These are phyloP conservation scores for Typhlichthys subterraneus DNA, from an alignment of 2,797 vertebrate genomes.

Conservation along the genomic window DNA sequence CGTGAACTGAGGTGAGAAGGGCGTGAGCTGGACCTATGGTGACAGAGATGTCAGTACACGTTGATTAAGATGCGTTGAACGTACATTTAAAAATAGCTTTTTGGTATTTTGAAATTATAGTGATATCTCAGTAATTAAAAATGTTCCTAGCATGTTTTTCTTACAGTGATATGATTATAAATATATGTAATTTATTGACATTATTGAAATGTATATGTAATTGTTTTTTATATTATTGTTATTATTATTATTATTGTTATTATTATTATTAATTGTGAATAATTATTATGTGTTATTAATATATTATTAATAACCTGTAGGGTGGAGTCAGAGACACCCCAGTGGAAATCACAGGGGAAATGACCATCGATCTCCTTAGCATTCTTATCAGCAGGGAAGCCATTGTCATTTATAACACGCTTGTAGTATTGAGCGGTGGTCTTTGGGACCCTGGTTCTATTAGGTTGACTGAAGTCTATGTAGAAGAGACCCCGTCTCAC, in stretches of 20 bases:
- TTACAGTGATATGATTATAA: too few species aligned
- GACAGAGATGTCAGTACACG: conserved; percentile 9
- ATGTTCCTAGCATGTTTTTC: background rate
- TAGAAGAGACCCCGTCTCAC: conserved; percentile 90
- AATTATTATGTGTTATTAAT: too few species aligned
- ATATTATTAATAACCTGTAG: conserved; percentile 80
- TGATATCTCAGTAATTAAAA: background rate
- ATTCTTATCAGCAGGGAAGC: conserved; percentile 78
- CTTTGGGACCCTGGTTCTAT: conserved; percentile 85
- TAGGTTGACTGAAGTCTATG: conserved; percentile 81
- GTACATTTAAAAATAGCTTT: too few species aligned
- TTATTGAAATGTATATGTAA: too few species aligned
- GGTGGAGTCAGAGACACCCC: conserved; percentile 90
- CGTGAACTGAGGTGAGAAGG: conserved; percentile 91
- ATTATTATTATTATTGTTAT: too few species aligned
- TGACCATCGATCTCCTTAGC: conserved; percentile 63
- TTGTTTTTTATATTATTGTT: too few species aligned
- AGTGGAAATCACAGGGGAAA: conserved; percentile 92
- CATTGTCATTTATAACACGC: conserved; percentile 82
- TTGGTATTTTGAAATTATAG: background rate
- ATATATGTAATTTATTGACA: too few species aligned
- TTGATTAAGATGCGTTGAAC: too few species aligned
- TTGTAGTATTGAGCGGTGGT: conserved; percentile 89
- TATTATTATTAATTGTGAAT: too few species aligned
- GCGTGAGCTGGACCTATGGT: conserved; percentile 82